A percentile compares a stretch with the other conserved stretches of the same genome.
These are phyloP conservation scores for Uromys caudimaculatus DNA, from an alignment of 2,797 vertebrate genomes.

Conservation along the genomic window DNA sequence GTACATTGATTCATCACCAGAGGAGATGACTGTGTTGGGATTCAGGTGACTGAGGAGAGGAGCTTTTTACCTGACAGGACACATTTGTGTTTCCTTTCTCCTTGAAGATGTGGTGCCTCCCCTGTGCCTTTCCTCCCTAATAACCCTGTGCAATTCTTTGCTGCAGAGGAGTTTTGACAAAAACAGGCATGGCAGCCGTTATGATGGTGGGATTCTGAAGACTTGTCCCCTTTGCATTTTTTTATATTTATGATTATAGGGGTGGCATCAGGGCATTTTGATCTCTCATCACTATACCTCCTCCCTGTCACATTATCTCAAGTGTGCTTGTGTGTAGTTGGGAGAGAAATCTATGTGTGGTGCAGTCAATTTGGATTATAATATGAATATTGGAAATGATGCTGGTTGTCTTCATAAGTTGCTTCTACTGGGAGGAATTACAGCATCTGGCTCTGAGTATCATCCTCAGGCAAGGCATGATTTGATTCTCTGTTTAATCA, in stretches of 20 bases:
- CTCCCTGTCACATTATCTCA: neutral
- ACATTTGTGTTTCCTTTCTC: neutral
- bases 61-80: neutral
- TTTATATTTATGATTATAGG: neutral
- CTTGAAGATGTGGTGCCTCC: rapidly evolving
- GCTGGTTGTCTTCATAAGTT: neutral
- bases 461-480: neutral
- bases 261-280: neutral
- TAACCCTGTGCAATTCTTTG: neutral
- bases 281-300: too few relatives aligned
- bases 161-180: neutral
- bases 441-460: neutral
- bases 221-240: neutral
- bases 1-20: neutral
- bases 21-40: neutral
- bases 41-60: neutral
- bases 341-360: neutral
- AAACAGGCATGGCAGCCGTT: neutral
- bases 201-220: neutral
- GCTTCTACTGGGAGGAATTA: neutral
- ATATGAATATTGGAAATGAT: neutral
- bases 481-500: neutral
- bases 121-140: neutral
- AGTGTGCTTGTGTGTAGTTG: neutral
- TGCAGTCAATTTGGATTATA: neutral